Percentiles rank a stretch among this genome's conserved stretches.
Evolutionary conservation across 2,797 vertebrate genomes (phyloP).

Genomic region (Rhabdophis nuchalis): DNA sequence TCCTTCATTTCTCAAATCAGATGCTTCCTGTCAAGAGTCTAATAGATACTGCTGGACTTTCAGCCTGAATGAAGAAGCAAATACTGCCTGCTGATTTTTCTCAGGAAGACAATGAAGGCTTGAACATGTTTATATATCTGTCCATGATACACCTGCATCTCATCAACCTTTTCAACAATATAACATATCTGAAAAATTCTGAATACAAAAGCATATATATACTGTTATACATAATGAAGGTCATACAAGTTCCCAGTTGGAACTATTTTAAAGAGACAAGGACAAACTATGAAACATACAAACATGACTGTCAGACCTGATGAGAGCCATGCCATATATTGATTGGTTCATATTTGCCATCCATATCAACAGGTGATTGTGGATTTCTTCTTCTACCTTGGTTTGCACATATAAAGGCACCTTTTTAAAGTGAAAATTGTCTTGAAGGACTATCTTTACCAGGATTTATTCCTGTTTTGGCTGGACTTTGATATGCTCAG

Average conservation of each 20-base stretch:
- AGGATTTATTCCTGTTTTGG: not conserved
- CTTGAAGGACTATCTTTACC: not conserved
- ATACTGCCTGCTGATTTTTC: not conserved
- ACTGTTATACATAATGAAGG: not conserved
- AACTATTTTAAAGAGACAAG: not conserved
- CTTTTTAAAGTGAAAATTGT: not conserved
- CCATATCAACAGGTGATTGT: not conserved
- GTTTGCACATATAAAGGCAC: not conserved
- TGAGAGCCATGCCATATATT: not conserved
- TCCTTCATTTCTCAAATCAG: not conserved
- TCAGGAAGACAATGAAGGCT: not conserved
- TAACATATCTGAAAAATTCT: not conserved
- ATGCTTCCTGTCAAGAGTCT: not conserved
- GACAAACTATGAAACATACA: not conserved
- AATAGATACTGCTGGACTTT: not conserved
- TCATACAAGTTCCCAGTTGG: not conserved
- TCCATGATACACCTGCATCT: not conserved
- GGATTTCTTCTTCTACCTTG: not conserved
- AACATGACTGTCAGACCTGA: not conserved
- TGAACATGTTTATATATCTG: not conserved
- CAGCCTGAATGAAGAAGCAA: not conserved
- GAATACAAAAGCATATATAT: not conserved
- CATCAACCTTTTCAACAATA: not conserved
- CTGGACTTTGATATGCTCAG: not conserved
- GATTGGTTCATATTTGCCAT: not conserved